Evolutionary conservation across 2,797 vertebrate species (phyloP).

Genomic region (Taenioides sp.): DNA sequence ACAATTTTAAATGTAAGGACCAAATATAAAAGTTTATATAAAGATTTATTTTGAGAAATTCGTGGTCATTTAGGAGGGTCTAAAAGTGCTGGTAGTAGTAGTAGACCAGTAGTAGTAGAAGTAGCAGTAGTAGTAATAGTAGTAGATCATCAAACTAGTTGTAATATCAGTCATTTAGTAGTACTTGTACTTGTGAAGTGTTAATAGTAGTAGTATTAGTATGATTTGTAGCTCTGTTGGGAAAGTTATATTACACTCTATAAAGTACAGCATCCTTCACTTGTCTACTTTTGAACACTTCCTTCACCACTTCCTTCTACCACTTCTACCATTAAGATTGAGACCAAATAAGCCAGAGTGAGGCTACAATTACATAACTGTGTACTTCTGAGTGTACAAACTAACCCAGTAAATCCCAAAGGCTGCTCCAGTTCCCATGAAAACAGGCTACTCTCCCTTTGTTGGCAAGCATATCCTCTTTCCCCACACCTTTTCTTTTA

Average conservation of each 20-base stretch:
- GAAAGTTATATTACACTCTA: no score
- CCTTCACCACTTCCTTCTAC: not conserved
- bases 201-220: no score
- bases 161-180: not conserved
- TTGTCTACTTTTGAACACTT: not conserved
- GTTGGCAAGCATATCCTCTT: slow-evolving; percentile 47
- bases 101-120: no score
- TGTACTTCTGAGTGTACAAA: slow-evolving; percentile 19
- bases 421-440: slow-evolving; percentile 51
- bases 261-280: not conserved
- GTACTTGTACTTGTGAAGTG: no score
- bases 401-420: slow-evolving; percentile 25
- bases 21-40: not conserved
- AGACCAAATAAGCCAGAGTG: slow-evolving; percentile 1
- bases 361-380: slow-evolving; percentile 26
- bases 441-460: slow-evolving; percentile 36
- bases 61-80: not conserved
- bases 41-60: not conserved
- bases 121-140: no score
- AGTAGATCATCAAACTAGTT: not conserved
- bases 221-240: no score
- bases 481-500: slow-evolving; percentile 46
- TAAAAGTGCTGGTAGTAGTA: not conserved
- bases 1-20: not conserved
- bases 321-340: not conserved